A percentile compares a stretch with the other conserved stretches of the same genome.
These are phyloP conservation scores for Allolobophora icterica DNA, from an alignment of 2,888 invertebrate genomes.

Conservation along the genomic window DNA sequence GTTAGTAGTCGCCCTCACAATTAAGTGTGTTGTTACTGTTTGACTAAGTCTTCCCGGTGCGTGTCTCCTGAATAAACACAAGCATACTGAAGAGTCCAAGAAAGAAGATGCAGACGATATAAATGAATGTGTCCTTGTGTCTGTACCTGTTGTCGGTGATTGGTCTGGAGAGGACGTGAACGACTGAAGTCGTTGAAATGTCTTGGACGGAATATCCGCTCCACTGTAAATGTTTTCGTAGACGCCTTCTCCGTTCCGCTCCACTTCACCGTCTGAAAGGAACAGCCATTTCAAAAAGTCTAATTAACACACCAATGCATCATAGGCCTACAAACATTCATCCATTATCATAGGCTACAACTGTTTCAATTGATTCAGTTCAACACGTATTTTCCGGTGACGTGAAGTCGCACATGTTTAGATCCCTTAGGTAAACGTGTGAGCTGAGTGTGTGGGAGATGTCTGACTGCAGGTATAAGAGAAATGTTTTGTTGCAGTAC, in stretches of 20 bases:
- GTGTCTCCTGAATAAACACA: too few relatives aligned
- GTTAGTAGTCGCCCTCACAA: too few relatives aligned
- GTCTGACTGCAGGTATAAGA: too few relatives aligned
- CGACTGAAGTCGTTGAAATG: background rate
- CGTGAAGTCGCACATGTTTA: too few relatives aligned
- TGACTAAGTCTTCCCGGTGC: too few relatives aligned
- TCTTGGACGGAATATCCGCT: constrained; percentile 1
- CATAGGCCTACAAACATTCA: background rate
- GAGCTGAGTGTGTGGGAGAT: too few relatives aligned
- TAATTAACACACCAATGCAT: background rate
- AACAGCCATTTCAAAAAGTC: background rate
- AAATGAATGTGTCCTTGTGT: background rate
- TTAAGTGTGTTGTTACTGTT: background rate
- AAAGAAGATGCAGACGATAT: background rate
- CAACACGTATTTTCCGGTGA: too few relatives aligned
- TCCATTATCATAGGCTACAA: too few relatives aligned
- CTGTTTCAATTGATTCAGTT: too few relatives aligned
- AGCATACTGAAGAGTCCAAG: background rate
- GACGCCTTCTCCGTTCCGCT: background rate
- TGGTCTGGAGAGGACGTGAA: background rate
- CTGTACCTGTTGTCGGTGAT: background rate
- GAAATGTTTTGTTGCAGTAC: too few relatives aligned
- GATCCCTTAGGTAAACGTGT: too few relatives aligned
- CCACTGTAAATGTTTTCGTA: background rate
- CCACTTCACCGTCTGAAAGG: background rate